Percentiles rank a stretch among this genome's conserved stretches.
Conservation (phyloP, 2,113 vertebrate genomes). For the Sylvilagus bachmani region DNA sequence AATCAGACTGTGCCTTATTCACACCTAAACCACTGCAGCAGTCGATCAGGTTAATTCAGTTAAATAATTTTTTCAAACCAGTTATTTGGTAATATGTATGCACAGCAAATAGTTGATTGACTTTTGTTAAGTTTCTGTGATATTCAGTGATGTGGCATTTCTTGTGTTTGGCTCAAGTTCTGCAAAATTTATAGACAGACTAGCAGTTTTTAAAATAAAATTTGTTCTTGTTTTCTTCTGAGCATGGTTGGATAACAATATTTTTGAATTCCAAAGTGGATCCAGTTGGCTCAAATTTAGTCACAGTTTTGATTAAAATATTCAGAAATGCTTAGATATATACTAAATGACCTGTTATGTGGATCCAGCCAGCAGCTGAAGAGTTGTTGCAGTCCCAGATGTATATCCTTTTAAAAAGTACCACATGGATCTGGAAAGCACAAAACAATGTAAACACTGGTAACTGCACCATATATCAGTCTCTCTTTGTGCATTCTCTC, state of each 20-base stretch:
- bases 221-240: conserved; percentile 19
- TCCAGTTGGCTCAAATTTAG: conserved; percentile 52
- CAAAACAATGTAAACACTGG: conserved; percentile 59
- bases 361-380: conserved; percentile 31
- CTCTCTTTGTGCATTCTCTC: conserved; percentile 43
- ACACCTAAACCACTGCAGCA: conserved; percentile 19
- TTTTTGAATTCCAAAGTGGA: conserved; percentile 56
- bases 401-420: conserved; percentile 48
- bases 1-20: background rate
- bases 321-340: conserved; percentile 24
- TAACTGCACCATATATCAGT: background rate
- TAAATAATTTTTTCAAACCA: conserved; percentile 48
- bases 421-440: conserved; percentile 55
- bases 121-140: conserved; percentile 12
- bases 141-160: background rate
- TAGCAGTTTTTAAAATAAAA: background rate
- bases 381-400: conserved; percentile 37
- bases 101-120: conserved; percentile 23
- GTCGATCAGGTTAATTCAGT: conserved; percentile 38
- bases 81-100: conserved; percentile 2
- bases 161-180: background rate
- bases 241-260: conserved; percentile 52
- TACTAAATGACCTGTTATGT: conserved; percentile 60
- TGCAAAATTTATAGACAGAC: conserved; percentile 44
- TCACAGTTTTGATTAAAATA: conserved; percentile 70